These are phyloP conservation scores for Ophioderma brevispina DNA, from an alignment of 35 echinoderm and acorn worm genomes.

Conservation along the genomic window DNA sequence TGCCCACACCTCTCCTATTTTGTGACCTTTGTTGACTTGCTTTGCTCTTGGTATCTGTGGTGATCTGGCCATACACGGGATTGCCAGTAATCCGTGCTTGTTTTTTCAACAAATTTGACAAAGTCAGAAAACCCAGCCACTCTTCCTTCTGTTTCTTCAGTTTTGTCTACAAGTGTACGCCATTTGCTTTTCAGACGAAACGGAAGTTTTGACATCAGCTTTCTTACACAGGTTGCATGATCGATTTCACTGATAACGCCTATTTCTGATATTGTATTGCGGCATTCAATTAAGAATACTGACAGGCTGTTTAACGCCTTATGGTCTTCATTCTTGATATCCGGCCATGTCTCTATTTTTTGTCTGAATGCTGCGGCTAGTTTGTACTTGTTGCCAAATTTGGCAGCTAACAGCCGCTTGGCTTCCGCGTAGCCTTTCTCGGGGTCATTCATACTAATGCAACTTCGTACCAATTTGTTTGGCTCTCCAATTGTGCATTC, in stretches of 20 bases:
- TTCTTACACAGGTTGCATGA: background rate
- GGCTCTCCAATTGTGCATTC: slow-evolving; percentile 57
- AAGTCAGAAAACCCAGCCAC: background rate
- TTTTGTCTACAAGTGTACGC: background rate
- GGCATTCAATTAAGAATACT: slow-evolving; percentile 48
- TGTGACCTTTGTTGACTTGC: background rate
- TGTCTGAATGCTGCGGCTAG: slow-evolving; percentile 38
- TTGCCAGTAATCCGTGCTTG: slow-evolving; percentile 6
- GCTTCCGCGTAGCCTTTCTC: slow-evolving; percentile 4
- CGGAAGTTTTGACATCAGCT: slow-evolving; percentile 10
- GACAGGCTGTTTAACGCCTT: slow-evolving; percentile 41
- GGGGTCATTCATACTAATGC: slow-evolving; percentile 19
- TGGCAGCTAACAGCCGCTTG: slow-evolving; percentile 26
- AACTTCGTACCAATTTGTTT: slow-evolving; percentile 33
- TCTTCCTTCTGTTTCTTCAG: background rate
- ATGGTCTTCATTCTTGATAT: slow-evolving; percentile 9
- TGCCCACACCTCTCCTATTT: background rate
- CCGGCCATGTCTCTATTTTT: slow-evolving; percentile 40
- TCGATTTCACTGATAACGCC: slow-evolving; percentile 1
- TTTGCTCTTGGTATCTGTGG: background rate
- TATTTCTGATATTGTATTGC: background rate
- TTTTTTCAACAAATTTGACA: slow-evolving; percentile 17
- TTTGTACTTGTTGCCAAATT: slow-evolving; percentile 41
- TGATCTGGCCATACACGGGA: background rate
- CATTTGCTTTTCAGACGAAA: slow-evolving; percentile 16